A percentile compares a stretch with the other conserved stretches of the same genome.
Evolutionary conservation across 2,113 vertebrate genomes (phyloP).

Genomic region (Myotis yumanensis): DNA sequence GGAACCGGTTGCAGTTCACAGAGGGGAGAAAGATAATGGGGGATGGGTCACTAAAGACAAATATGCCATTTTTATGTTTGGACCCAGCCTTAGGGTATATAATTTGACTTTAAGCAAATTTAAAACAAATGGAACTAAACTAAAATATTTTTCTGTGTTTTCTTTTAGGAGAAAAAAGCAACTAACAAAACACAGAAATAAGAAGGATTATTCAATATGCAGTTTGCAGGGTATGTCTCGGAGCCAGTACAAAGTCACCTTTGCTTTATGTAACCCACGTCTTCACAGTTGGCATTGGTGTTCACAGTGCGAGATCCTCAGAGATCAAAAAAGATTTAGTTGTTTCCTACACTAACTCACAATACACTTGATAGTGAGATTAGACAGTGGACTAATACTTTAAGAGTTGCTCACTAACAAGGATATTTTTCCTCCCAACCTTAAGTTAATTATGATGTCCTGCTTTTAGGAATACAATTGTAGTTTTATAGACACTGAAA

Average conservation of each 20-base stretch:
- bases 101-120: constrained; percentile 42
- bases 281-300: not conserved
- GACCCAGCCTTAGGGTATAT: not conserved
- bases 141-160: constrained; percentile 43
- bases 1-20: not conserved
- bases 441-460: not conserved
- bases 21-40: not conserved
- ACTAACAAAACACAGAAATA: not conserved
- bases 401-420: not conserved
- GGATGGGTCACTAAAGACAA: not conserved
- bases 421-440: not conserved
- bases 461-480: not conserved
- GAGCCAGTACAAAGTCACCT: not conserved
- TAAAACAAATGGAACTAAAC: constrained; percentile 22
- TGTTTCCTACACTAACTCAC: not conserved
- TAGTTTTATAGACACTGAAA: not conserved
- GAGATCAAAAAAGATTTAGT: not conserved
- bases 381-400: not conserved
- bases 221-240: constrained; percentile 29
- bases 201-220: not conserved
- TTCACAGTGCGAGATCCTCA: not conserved
- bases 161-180: constrained; percentile 61
- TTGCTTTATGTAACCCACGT: not conserved
- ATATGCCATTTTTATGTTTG: not conserved
- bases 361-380: not conserved